Evolutionary conservation across 2,888 invertebrate genomes (phyloP).

Genomic region (Thecocarcelia acutangulata): DNA sequence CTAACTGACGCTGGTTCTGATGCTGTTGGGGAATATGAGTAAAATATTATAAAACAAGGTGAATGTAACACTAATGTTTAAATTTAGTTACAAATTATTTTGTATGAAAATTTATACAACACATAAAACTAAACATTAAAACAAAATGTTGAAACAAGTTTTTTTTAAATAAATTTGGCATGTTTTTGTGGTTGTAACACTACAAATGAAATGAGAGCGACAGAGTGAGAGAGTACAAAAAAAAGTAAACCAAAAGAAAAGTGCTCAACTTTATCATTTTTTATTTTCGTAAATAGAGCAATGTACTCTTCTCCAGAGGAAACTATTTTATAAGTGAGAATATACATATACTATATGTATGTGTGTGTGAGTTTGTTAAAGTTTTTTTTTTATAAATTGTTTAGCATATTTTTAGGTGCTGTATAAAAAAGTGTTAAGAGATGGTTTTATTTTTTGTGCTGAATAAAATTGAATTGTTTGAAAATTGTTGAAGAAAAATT

Average conservation of each 20-base stretch:
- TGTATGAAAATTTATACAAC: constrained; percentile 18
- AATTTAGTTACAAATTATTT: constrained; percentile 46
- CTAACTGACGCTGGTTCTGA: background rate
- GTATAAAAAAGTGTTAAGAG: background rate
- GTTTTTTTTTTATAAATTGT: constrained; percentile 37
- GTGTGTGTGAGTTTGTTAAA: too few species aligned
- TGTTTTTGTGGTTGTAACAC: constrained; percentile 27
- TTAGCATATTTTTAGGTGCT: constrained; percentile 46
- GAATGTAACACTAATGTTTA: constrained; percentile 61
- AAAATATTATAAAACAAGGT: constrained; percentile 41
- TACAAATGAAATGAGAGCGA: background rate
- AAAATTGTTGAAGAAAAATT: background rate
- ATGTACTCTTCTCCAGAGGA: constrained; percentile 48
- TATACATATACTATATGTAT: too few species aligned
- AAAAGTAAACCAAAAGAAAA: background rate
- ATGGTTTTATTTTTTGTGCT: constrained; percentile 11
- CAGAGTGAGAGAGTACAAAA: background rate
- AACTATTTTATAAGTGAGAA: background rate
- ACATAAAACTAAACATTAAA: constrained; percentile 32
- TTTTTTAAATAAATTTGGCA: constrained; percentile 23
- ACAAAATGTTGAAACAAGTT: constrained; percentile 3
- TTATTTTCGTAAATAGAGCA: constrained; percentile 52
- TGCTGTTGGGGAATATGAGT: constrained; percentile 3
- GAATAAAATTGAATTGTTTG: constrained; percentile 35
- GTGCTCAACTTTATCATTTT: constrained; percentile 6